Conservation (phyloP, 2,888 invertebrate genomes). For the Erebia palarica region DNA sequence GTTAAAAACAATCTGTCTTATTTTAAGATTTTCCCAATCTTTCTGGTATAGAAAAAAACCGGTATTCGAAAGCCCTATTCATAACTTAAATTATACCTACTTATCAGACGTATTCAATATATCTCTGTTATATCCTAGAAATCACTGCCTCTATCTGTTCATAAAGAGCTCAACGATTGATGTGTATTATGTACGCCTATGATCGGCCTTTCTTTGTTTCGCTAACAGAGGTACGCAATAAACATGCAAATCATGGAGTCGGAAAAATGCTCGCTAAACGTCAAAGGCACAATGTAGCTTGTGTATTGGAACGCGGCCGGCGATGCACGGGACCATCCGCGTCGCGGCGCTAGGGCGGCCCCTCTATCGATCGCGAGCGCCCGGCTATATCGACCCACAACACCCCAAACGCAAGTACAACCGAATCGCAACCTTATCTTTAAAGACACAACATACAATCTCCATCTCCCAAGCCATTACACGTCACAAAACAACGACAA, state of each 20-base stretch:
- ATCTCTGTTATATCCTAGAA: background rate
- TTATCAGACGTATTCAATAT: too few relatives aligned
- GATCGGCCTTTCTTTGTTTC: constrained; percentile 18
- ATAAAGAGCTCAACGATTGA: background rate
- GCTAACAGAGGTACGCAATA: constrained; percentile 22
- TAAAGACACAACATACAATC: constrained; percentile 51
- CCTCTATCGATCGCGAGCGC: constrained; percentile 69
- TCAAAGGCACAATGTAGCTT: constrained; percentile 43
- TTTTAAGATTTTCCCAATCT: too few relatives aligned
- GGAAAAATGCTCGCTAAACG: constrained; percentile 28
- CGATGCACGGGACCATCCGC: constrained; percentile 43
- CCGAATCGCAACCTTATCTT: constrained; percentile 68
- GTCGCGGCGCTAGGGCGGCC: constrained; percentile 55
- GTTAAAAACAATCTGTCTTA: too few relatives aligned
- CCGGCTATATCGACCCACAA: constrained; percentile 74
- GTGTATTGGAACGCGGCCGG: constrained; percentile 54
- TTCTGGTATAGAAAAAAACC: too few relatives aligned
- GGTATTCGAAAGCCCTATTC: too few relatives aligned
- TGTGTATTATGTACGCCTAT: constrained; percentile 1
- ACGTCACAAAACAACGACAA: constrained; percentile 46
- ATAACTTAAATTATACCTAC: background rate
- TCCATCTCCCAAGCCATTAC: constrained; percentile 41
- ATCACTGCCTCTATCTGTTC: background rate
- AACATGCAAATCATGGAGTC: constrained; percentile 22
- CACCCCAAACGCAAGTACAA: constrained; percentile 56